Conservation (phyloP, 2,888 invertebrate species). For the Noctua janthe region DNA sequence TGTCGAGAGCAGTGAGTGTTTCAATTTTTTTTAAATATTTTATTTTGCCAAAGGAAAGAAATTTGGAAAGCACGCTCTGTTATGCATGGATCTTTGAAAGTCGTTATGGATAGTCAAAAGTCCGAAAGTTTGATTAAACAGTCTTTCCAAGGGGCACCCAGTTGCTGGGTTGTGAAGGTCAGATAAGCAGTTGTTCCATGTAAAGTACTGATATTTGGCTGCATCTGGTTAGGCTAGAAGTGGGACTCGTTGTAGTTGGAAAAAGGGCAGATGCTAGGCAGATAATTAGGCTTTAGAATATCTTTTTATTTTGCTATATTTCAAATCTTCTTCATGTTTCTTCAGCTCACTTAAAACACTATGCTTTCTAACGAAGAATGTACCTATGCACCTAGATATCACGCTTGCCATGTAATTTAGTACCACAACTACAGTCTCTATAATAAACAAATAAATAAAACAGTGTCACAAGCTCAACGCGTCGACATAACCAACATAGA, state of each 20-base stretch:
- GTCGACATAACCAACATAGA: neutral
- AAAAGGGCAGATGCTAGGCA: neutral
- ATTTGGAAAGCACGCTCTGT: neutral
- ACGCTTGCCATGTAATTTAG: neutral
- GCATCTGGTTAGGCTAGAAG: neutral
- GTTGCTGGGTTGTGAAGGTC: neutral
- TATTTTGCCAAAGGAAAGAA: no score
- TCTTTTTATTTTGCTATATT: neutral
- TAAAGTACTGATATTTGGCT: neutral
- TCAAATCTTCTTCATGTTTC: neutral
- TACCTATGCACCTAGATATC: neutral
- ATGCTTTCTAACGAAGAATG: neutral
- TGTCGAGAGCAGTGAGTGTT: neutral
- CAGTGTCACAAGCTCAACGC: neutral
- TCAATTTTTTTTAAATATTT: neutral
- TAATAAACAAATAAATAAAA: neutral
- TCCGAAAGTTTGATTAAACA: neutral
- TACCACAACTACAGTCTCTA: neutral
- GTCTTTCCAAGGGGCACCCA: neutral
- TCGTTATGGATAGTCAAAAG: neutral
- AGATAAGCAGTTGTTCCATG: neutral
- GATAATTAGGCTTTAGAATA: neutral
- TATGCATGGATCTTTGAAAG: neutral
- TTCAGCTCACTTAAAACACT: neutral
- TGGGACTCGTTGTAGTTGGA: rapidly evolving